Percentiles rank a stretch among this genome's conserved stretches.
These are phyloP conservation scores for Florisuga fusca DNA, from an alignment of 2,797 vertebrate genomes.

Conservation along the genomic window DNA sequence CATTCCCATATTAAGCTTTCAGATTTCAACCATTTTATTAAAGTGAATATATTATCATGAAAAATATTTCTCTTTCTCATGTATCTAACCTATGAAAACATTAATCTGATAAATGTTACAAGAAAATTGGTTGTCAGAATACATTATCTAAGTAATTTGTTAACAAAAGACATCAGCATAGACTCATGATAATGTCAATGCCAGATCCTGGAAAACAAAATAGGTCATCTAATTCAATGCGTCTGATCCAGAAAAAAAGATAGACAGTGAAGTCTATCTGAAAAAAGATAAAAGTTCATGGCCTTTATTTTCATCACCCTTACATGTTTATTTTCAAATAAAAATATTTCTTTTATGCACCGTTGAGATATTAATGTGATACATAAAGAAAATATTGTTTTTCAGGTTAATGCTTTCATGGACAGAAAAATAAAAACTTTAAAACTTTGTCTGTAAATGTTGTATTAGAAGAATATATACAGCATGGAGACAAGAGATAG, in stretches of 20 bases:
- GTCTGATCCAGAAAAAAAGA: not conserved
- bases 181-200: not conserved
- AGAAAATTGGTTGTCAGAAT: not conserved
- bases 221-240: not conserved
- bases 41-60: not conserved
- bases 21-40: not conserved
- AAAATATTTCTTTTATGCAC: not conserved
- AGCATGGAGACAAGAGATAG: not conserved
- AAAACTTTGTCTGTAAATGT: not conserved
- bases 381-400: not conserved
- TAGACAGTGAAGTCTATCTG: no score
- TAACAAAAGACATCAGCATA: not conserved
- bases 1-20: not conserved
- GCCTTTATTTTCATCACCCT: not conserved
- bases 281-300: no score
- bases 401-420: not conserved
- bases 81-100: not conserved
- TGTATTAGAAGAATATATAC: not conserved
- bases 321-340: not conserved
- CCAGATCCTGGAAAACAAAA: not conserved
- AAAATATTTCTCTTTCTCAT: not conserved
- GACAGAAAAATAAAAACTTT: no score
- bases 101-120: not conserved
- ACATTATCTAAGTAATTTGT: not conserved
- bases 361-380: not conserved